phyloP scores from a whole-genome alignment of 2,113 vertebrate genomes.

The Podarcis raffonei region DNA sequence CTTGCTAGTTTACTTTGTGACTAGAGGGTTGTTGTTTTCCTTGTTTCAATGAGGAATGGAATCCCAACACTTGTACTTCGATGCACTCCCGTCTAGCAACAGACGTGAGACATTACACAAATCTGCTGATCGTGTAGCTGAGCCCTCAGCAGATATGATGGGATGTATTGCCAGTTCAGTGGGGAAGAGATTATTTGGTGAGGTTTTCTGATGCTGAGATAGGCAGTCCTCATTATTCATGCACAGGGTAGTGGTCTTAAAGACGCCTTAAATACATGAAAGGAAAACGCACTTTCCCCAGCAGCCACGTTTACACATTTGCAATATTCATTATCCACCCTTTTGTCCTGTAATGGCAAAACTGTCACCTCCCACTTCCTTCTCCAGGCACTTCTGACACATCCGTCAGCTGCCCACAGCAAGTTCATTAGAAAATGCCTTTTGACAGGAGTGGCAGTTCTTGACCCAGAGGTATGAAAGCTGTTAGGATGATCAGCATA shows the following conservation, averaged over 20 bases:
- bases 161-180: rapidly evolving
- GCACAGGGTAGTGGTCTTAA: background rate
- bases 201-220: background rate
- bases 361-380: conserved; percentile 20
- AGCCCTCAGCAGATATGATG: background rate
- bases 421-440: conserved; percentile 28
- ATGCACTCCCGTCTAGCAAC: background rate
- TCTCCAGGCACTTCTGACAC: conserved; percentile 36
- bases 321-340: conserved; percentile 10
- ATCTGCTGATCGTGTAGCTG: background rate
- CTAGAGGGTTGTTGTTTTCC: background rate
- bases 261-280: background rate
- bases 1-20: background rate
- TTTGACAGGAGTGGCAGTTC: conserved; percentile 41
- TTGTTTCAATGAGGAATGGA: background rate
- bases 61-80: background rate
- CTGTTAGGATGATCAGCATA: rapidly evolving
- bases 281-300: conserved; percentile 27
- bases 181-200: background rate
- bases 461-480: background rate
- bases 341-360: conserved; percentile 29
- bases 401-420: conserved; percentile 46
- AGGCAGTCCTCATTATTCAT: background rate
- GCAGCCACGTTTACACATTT: conserved; percentile 24
- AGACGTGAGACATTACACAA: background rate